A percentile compares a stretch with the other conserved stretches of the same genome.
phyloP scores from a whole-genome alignment of 2,888 invertebrate species.

The Tillus elongatus region DNA sequence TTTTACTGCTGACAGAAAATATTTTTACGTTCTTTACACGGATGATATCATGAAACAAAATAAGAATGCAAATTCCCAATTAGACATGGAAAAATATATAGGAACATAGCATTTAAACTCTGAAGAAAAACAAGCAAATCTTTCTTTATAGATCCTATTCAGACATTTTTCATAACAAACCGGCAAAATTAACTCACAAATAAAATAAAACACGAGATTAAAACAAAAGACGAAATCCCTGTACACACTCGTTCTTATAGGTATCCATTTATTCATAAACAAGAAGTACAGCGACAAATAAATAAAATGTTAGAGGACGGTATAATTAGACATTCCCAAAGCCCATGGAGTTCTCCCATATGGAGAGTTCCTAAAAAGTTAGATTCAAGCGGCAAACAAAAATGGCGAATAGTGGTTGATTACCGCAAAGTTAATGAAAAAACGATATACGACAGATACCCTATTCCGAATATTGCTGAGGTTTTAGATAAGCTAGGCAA shows the following conservation, averaged over 20 bases:
- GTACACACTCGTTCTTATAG: slow-evolving; percentile 25
- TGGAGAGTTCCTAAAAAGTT: slow-evolving; percentile 28
- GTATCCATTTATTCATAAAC: slow-evolving; percentile 26
- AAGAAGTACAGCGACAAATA: slow-evolving; percentile 26
- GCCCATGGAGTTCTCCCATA: slow-evolving; percentile 24
- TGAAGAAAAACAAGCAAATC: slow-evolving; percentile 19
- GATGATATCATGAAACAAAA: neutral
- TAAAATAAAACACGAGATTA: slow-evolving; percentile 25
- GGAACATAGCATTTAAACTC: slow-evolving; percentile 20
- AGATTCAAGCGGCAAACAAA: slow-evolving; percentile 19
- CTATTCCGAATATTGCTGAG: slow-evolving; percentile 23
- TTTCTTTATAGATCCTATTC: slow-evolving; percentile 20
- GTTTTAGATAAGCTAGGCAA: slow-evolving; percentile 22
- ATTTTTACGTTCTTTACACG: neutral
- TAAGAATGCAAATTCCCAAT: slow-evolving; percentile 1
- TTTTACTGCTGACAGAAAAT: neutral
- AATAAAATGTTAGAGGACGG: slow-evolving; percentile 18
- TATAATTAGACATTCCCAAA: slow-evolving; percentile 22
- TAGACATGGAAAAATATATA: slow-evolving; percentile 9
- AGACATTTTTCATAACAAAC: slow-evolving; percentile 23
- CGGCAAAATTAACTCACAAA: slow-evolving; percentile 21
- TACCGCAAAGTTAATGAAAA: slow-evolving; percentile 14
- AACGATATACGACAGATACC: slow-evolving; percentile 24
- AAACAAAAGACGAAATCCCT: slow-evolving; percentile 24
- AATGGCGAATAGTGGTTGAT: slow-evolving; percentile 27